A percentile compares a stretch with the other conserved stretches of the same genome.
Evolutionary conservation across 2,797 vertebrate genomes (phyloP).

Genomic region (Bucorvus abyssinicus): DNA sequence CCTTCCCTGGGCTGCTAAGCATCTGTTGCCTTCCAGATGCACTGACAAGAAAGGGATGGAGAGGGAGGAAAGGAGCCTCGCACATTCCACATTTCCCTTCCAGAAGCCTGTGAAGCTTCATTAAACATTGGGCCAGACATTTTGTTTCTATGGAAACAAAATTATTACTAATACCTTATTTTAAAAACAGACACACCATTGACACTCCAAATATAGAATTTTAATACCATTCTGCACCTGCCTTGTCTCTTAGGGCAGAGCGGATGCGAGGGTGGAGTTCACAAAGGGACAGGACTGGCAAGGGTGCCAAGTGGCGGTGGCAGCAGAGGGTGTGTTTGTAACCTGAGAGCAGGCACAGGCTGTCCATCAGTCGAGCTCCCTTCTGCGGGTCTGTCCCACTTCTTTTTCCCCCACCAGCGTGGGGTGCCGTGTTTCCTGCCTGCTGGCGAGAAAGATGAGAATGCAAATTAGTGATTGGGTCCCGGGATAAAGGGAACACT

Average conservation of each 20-base stretch:
- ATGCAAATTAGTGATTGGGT: constrained; percentile 38
- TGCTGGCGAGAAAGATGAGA: constrained; percentile 60
- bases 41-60: not conserved
- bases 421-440: constrained; percentile 12
- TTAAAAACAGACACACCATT: constrained; percentile 58
- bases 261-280: constrained; percentile 52
- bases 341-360: constrained; percentile 53
- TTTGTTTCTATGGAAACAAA: constrained; percentile 58
- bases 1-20: not conserved
- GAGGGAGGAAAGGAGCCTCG: not conserved
- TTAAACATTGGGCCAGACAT: constrained; percentile 28
- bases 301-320: constrained; percentile 28
- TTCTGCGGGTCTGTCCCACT: constrained; percentile 30
- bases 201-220: constrained; percentile 74
- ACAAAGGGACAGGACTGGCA: constrained; percentile 31
- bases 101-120: constrained; percentile 27
- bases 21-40: not conserved
- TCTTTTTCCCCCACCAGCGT: not conserved
- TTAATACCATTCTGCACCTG: constrained; percentile 64
- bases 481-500: not conserved
- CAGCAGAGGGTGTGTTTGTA: constrained; percentile 26
- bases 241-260: constrained; percentile 44
- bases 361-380: constrained; percentile 8
- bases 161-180: constrained; percentile 65
- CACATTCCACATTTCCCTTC: not conserved